These are phyloP conservation scores for Sebastes glaucus DNA, from an alignment of 2,797 vertebrate genomes.

Conservation along the genomic window DNA sequence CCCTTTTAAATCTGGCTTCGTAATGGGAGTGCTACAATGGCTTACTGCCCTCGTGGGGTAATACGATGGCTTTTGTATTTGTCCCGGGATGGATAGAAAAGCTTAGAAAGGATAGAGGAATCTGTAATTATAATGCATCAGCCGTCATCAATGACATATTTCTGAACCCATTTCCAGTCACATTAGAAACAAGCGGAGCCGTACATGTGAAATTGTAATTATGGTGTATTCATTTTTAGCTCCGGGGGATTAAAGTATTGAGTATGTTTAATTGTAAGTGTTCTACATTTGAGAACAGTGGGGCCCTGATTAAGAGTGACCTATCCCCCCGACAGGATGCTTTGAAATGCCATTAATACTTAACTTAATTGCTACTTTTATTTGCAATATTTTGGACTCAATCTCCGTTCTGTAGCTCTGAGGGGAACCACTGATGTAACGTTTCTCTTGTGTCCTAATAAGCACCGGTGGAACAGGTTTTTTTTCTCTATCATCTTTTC, in stretches of 20 bases:
- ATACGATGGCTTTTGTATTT: conserved; percentile 70
- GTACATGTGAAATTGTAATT: conserved; percentile 76
- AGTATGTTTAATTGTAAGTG: conserved; percentile 80
- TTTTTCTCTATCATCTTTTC: background rate
- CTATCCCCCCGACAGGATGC: conserved; percentile 60
- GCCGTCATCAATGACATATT: conserved; percentile 79
- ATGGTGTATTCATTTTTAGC: conserved; percentile 65
- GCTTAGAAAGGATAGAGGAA: conserved; percentile 53
- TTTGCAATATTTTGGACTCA: conserved; percentile 42
- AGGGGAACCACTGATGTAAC: conserved; percentile 18
- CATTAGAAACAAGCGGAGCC: conserved; percentile 56
- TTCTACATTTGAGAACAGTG: conserved; percentile 71
- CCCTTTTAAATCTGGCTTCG: conserved; percentile 74
- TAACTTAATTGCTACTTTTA: conserved; percentile 80
- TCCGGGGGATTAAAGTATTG: conserved; percentile 75
- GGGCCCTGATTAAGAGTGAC: conserved; percentile 73
- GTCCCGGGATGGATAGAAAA: conserved; percentile 41
- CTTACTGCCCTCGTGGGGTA: conserved; percentile 56
- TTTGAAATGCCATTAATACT: conserved; percentile 74
- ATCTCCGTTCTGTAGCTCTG: conserved; percentile 3
- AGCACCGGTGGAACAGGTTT: background rate
- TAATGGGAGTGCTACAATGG: conserved; percentile 75
- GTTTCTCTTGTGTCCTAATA: background rate
- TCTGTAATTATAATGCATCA: conserved; percentile 77
- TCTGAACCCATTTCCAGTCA: conserved; percentile 72